Base-by-base conservation (phyloP, 1,140 invertebrate genomes). In the Pseudomyrmex cubaensis region DNA sequence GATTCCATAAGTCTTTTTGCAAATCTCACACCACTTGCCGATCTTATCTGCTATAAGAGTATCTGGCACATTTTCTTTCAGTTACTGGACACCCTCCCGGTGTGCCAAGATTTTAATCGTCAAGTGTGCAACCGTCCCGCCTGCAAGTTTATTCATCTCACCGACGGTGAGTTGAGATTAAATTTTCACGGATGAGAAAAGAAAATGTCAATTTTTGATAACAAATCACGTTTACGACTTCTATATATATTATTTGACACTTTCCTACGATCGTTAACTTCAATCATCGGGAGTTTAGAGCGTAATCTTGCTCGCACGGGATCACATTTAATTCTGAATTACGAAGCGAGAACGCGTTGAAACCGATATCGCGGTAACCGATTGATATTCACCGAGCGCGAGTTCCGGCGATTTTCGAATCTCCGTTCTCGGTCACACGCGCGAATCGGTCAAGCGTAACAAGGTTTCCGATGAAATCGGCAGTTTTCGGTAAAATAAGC, bases 21-120 rank as follows among this genome's bases (percentile, higher is more conserved):
- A 75, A 86, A 82, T 70, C 44, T 4, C 25, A 59, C 44, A 75
- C 48, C 17, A 15, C 67, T 25, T 25, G 67, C 73, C 52, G 8
- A 44, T 54, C 54, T 80, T 69, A 84, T 44, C 57, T 20, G n/a
- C 74, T 86, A 83, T 87, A 87, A 87, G 82, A 84, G 52, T 89
- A 63, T 82, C 84, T 88, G 92, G 88, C 88, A 92, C 92, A 93
- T 94, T 94, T 95, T 94, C 95, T 97, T 97, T 94, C 97, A 99
- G 98, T 99, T 99, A 98, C 98, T 98, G 98, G 98, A 98, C 98
- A 99, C 98, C 98, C 98, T 98, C 98, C 98, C 97, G 97, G 98
- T 98, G 97, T 99, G 97, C 98, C 98, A 97, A 97, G 98, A 98
- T 98, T 99, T 98, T 98, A 99, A 98, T 97, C 97, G 97, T 95